Evolutionary conservation across 2,888 invertebrate species (phyloP), one percentile per base, ranked within the genome.

Genomic region (Anorthoa munda): DNA sequence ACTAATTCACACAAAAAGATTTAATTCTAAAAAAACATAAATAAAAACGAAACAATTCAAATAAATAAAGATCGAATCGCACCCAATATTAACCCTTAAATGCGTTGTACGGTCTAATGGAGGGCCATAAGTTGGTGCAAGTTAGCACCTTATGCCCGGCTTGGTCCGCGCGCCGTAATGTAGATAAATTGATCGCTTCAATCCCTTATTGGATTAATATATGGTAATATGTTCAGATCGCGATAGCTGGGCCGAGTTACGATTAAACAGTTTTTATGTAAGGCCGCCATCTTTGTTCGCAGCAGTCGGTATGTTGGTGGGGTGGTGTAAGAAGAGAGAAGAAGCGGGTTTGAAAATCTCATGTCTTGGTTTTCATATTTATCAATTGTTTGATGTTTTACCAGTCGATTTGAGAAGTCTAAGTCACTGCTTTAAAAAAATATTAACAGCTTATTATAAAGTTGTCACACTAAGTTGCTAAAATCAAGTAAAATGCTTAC

Each of bases 241-340:
- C 93, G 94, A 94, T 94, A 93, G 89, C 89, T 89, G 88, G 77
- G 87, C 90, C 89, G 92, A 94, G 93, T 95, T 94, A 94, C 95
- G 94, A 94, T 94, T 95, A 93, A 94, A 94, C 92, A 92, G 92
- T 95, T 94, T 95, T 95, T 95, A 95, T 95, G 95, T 94, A 91
- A 93, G 92, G 92, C 92, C 93, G 92, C 94, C 93, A 94, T 94
- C 93, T 94, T 94, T 93, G 93, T 93, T 92, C 91, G 89, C 92
- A 91, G 92, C 92, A 89, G 92, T 93, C 80, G 92, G 91, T 91
- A 88, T 91, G 87, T 87, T 86, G 77, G 60, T 76, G 55, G 17
- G 65, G 60, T 82, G 88, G 89, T 73, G 26, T 67, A 72, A 81
- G 77, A 50, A 48, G 60, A n/a, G 48, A 78, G 68, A 48, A 21